Evolutionary conservation across 2,113 vertebrate genomes (phyloP).

Genomic region (Mustela nigripes): DNA sequence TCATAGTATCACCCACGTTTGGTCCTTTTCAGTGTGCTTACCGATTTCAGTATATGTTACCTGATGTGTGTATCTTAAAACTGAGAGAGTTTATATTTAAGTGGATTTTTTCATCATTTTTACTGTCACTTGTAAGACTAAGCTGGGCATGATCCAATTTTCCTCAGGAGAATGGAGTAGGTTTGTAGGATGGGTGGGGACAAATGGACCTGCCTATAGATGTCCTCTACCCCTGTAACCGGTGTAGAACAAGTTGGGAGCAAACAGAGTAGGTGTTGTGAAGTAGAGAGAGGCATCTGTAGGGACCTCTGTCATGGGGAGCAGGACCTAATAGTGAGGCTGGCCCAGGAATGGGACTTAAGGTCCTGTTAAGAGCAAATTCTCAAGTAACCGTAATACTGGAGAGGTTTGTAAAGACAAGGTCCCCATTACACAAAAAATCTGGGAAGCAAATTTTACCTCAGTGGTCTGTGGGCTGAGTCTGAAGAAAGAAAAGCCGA

Average conservation of each 20-base stretch:
- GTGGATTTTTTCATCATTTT: constrained; percentile 61
- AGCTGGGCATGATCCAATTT: background rate
- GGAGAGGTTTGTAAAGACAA: background rate
- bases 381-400: background rate
- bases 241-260: background rate
- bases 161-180: background rate
- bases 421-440: background rate
- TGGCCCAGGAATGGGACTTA: background rate
- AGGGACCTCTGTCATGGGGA: background rate
- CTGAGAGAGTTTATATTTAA: background rate
- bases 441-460: background rate
- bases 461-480: background rate
- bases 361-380: background rate
- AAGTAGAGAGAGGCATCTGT: background rate
- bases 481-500: background rate
- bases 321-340: background rate
- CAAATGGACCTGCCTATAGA: background rate
- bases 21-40: constrained; percentile 22
- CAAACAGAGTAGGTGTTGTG: background rate
- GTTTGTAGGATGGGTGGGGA: background rate
- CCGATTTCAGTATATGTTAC: constrained; percentile 10
- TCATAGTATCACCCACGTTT: background rate
- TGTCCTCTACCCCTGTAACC: background rate
- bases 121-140: background rate
- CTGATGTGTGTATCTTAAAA: constrained; percentile 7